A percentile compares a stretch with the other conserved stretches of the same genome.
phyloP scores from a whole-genome alignment of 1,140 invertebrate species.

The Ptiloglossa arizonensis region DNA sequence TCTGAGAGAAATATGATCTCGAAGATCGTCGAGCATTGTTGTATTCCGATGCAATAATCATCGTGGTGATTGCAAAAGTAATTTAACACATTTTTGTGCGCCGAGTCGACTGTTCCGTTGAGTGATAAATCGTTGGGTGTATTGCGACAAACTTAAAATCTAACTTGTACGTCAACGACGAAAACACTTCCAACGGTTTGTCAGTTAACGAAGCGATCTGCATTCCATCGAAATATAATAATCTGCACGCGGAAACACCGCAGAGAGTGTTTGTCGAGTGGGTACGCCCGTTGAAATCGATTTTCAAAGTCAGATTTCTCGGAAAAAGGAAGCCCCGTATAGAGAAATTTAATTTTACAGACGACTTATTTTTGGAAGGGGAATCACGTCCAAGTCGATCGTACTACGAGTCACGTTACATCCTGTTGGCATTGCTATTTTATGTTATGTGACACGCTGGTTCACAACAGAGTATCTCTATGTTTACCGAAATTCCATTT shows the following conservation, averaged over 20 bases:
- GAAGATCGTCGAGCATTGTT: too few species aligned
- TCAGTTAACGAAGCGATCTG: neutral
- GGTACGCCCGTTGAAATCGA: too few species aligned
- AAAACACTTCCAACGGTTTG: neutral
- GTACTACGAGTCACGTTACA: neutral
- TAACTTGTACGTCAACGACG: neutral
- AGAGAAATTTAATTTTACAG: neutral
- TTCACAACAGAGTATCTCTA: neutral
- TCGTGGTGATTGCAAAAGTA: neutral
- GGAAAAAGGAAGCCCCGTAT: neutral
- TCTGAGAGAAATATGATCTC: too few species aligned
- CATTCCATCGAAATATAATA: neutral
- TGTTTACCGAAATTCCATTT: neutral
- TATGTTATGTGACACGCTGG: neutral
- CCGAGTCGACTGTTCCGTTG: neutral
- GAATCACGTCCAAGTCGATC: neutral
- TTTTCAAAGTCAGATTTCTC: neutral
- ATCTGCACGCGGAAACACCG: too few species aligned
- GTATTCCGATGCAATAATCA: too few species aligned
- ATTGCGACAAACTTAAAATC: neutral
- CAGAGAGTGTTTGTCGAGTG: too few species aligned
- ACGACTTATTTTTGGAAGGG: neutral
- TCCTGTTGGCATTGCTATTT: neutral
- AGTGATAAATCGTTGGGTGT: neutral
- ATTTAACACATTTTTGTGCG: neutral